Conservation (phyloP, 92 coral and sea anemone genomes). For the Scolanthus callimorphus region DNA sequence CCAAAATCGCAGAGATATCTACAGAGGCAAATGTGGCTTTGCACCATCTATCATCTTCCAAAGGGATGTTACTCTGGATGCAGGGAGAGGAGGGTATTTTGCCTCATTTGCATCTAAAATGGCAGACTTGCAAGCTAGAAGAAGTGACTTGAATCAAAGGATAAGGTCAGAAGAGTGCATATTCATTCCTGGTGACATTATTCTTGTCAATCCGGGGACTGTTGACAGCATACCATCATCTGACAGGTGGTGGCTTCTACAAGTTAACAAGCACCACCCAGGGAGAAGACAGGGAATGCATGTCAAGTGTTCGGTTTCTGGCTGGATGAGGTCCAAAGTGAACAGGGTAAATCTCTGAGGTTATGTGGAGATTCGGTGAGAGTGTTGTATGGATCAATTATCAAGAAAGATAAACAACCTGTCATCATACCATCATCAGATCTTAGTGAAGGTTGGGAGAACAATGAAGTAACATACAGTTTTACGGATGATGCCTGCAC, state of each 20-base stretch:
- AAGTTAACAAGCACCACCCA: constrained; percentile 28
- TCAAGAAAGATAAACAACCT: constrained; percentile 40
- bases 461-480: constrained; percentile 29
- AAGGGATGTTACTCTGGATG: constrained; percentile 27
- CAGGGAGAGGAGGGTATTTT: constrained; percentile 1
- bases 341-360: background rate
- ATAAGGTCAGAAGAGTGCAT: constrained; percentile 17
- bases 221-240: background rate
- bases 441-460: constrained; percentile 48
- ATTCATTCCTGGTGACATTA: constrained; percentile 49
- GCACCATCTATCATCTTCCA: constrained; percentile 53
- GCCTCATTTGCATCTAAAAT: constrained; percentile 49
- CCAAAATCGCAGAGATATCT: constrained; percentile 56
- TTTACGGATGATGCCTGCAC: constrained; percentile 31
- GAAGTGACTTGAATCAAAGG: constrained; percentile 7
- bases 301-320: constrained; percentile 67
- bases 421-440: constrained; percentile 43
- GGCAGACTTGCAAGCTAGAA: constrained; percentile 22
- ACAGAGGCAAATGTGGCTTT: constrained; percentile 59
- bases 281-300: constrained; percentile 12
- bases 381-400: constrained; percentile 50
- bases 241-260: background rate
- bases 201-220: constrained; percentile 54
- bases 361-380: constrained; percentile 44
- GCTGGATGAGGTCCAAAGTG: constrained; percentile 21